phyloP scores from a whole-genome alignment of 2,113 vertebrate genomes.

The Ciconia boyciana region DNA sequence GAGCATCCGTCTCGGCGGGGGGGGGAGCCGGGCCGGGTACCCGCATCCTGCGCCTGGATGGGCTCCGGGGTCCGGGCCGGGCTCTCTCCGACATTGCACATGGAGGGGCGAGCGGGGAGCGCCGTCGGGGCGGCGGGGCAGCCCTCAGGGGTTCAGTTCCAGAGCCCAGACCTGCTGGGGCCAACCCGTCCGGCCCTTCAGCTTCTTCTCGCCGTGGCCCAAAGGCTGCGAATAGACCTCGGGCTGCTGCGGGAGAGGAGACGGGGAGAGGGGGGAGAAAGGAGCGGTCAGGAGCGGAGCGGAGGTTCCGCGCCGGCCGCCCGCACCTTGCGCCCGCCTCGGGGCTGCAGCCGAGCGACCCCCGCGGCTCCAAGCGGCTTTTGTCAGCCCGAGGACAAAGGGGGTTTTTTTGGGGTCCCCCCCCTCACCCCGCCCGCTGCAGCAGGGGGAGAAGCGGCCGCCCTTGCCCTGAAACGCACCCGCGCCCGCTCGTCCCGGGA shows the following conservation, averaged over 20 bases:
- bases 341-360: background rate
- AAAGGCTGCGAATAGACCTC: conserved; percentile 79
- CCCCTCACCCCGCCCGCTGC: background rate
- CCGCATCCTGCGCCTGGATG: background rate
- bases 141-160: conserved; percentile 90
- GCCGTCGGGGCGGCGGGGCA: background rate
- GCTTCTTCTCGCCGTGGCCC: conserved; percentile 85
- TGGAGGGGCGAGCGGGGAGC: background rate
- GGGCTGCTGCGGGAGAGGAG: conserved; percentile 65
- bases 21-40: background rate
- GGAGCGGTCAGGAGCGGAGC: background rate
- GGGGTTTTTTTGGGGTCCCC: background rate
- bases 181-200: conserved; percentile 94
- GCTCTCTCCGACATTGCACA: conserved; percentile 43
- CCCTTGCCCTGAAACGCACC: background rate
- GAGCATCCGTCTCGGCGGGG: background rate
- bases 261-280: background rate
- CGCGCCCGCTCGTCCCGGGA: background rate
- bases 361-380: background rate
- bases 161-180: conserved; percentile 98
- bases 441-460: background rate
- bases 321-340: background rate
- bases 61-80: background rate
- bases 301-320: background rate
- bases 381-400: background rate